phyloP scores from a whole-genome alignment of 2,113 vertebrate species.

The Nibea albiflora region DNA sequence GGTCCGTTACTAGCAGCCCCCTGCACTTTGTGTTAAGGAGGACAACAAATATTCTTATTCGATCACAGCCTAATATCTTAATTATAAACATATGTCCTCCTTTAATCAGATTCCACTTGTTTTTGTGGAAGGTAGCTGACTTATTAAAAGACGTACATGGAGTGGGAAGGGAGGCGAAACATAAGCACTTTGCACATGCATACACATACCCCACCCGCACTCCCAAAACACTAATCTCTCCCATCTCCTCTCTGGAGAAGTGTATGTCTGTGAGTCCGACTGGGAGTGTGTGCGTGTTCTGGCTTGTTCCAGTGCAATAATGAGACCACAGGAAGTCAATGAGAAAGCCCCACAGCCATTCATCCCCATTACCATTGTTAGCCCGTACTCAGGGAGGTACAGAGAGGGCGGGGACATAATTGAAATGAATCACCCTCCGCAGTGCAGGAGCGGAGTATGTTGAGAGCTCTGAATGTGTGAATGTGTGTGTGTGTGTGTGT shows the following conservation, averaged over 20 bases:
- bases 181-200: conserved; percentile 7
- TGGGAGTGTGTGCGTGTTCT: conserved; percentile 48
- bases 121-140: neutral
- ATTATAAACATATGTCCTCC: neutral
- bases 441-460: conserved; percentile 21
- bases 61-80: conserved; percentile 6
- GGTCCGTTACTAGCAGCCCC: conserved; percentile 3
- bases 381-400: conserved; percentile 43
- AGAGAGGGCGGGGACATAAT: conserved; percentile 55
- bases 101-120: neutral
- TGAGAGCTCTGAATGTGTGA: neutral
- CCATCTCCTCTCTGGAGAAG: conserved; percentile 4
- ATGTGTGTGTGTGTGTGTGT: neutral
- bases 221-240: neutral
- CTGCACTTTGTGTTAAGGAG: neutral
- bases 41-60: neutral
- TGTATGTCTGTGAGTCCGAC: conserved; percentile 23
- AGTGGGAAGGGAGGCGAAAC: neutral
- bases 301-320: conserved; percentile 65
- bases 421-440: conserved; percentile 67
- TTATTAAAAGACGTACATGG: neutral
- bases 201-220: neutral
- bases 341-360: conserved; percentile 60
- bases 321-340: conserved; percentile 72
- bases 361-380: conserved; percentile 72